Percentiles rank a stretch among this genome's conserved stretches.
phyloP scores from a whole-genome alignment of 2,113 vertebrate species.

The Sula dactylatra region DNA sequence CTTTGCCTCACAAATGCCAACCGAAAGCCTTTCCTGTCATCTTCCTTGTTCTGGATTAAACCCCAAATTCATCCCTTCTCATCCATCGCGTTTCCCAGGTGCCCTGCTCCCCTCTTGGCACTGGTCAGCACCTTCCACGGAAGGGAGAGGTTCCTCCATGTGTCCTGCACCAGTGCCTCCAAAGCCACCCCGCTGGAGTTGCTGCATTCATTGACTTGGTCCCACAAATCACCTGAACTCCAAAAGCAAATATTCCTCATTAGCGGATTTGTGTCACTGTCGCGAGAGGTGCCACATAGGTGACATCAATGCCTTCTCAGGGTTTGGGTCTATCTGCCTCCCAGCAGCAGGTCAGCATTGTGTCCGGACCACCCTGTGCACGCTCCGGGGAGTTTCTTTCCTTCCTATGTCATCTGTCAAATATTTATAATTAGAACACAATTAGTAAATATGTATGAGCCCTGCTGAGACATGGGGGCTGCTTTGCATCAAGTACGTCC shows the following conservation, averaged over 20 bases:
- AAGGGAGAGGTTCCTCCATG: background rate
- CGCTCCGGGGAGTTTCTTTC: accelerated
- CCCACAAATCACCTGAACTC: background rate
- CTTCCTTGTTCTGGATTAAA: background rate
- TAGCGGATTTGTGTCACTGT: background rate
- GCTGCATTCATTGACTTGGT: background rate
- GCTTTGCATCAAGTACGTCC: background rate
- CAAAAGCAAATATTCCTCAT: background rate
- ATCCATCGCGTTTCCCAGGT: background rate
- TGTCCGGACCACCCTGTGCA: background rate
- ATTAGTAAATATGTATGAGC: background rate
- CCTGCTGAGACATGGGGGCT: background rate
- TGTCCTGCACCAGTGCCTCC: background rate
- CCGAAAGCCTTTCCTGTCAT: background rate
- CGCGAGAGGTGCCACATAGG: accelerated
- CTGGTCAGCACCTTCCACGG: background rate
- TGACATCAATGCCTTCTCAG: background rate
- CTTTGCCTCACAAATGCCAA: background rate
- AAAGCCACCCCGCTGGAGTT: background rate
- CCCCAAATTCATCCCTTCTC: background rate
- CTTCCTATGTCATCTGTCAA: background rate
- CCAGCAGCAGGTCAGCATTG: background rate
- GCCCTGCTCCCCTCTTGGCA: background rate
- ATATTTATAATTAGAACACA: background rate
- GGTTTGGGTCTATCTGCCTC: background rate